Base-by-base conservation (phyloP, 1,140 invertebrate genomes). In the Aphelenchoides fujianensis region DNA sequence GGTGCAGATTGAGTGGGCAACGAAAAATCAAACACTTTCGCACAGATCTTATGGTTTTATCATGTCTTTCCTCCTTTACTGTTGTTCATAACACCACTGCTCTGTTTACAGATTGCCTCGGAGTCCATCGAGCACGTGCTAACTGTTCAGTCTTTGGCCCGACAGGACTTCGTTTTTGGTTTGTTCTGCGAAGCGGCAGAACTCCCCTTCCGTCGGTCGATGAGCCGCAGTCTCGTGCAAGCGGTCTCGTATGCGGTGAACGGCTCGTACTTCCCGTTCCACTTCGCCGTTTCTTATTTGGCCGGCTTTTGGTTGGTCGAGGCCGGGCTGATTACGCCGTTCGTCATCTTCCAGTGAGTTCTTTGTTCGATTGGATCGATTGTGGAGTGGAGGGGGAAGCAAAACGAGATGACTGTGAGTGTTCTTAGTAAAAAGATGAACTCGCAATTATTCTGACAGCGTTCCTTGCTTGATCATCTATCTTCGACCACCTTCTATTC, bases 41-140 rank as follows among this genome's bases (percentile, higher is more conserved):
- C n/a, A n/a, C n/a, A n/a, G n/a, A n/a, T n/a, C n/a, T n/a, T n/a
- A n/a, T n/a, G n/a, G n/a, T n/a, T n/a, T n/a, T n/a, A n/a, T n/a
- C n/a, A n/a, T n/a, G n/a, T n/a, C n/a, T n/a, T n/a, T n/a, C n/a
- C n/a, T n/a, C n/a, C n/a, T n/a, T n/a, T n/a, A n/a, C n/a, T n/a
- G n/a, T n/a, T n/a, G n/a, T n/a, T n/a, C n/a, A n/a, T n/a, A n/a
- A n/a, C n/a, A n/a, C n/a, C n/a, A n/a, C n/a, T n/a, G n/a, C n/a
- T n/a, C n/a, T n/a, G n/a, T n/a, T n/a, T 64, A 76, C 71, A 78
- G 71, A 27, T 55, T 19, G 78, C 72, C 16, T 68, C 73, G 3
- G 78, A 80, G 67, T 68, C 78, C 3, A 77, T 80, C 32, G 69
- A 75, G 52, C 69, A 80, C 31, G 79, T 78, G n/a, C 57, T 68